Percentiles rank a stretch among this genome's conserved stretches.
phyloP scores from a whole-genome alignment of 2,797 vertebrate species.

The Allobates femoralis region DNA sequence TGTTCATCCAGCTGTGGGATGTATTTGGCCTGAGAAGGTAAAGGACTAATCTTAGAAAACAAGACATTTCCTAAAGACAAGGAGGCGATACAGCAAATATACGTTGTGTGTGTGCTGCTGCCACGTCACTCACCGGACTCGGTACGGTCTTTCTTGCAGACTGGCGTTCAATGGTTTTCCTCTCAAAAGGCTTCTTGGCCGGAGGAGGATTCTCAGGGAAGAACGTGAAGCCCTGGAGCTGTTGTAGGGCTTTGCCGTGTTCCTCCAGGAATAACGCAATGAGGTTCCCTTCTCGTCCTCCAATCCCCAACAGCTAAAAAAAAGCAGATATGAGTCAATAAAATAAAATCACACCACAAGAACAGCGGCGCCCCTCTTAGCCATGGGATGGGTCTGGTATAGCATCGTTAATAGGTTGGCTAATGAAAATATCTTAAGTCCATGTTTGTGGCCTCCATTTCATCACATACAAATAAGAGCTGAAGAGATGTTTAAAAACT shows the following conservation, averaged over 20 bases:
- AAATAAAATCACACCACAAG: too few species aligned
- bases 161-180: slow-evolving; percentile 88
- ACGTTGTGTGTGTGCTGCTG: neutral
- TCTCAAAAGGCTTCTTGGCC: slow-evolving; percentile 85
- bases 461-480: too few species aligned
- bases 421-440: too few species aligned
- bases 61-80: neutral
- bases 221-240: slow-evolving; percentile 96
- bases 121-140: slow-evolving; percentile 81
- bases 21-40: slow-evolving; percentile 77
- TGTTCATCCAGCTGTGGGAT: slow-evolving; percentile 86
- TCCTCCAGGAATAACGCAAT: slow-evolving; percentile 92
- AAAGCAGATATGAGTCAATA: neutral
- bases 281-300: slow-evolving; percentile 85
- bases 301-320: slow-evolving; percentile 83
- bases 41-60: neutral
- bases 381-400: too few species aligned
- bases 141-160: slow-evolving; percentile 80
- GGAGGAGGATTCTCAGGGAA: slow-evolving; percentile 88
- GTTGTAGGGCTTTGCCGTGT: slow-evolving; percentile 86
- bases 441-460: too few species aligned
- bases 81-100: neutral
- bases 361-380: neutral
- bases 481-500: too few species aligned
- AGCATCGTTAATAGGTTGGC: too few species aligned